Conservation (phyloP, 2,888 invertebrate genomes). For the Acronicta alni region DNA sequence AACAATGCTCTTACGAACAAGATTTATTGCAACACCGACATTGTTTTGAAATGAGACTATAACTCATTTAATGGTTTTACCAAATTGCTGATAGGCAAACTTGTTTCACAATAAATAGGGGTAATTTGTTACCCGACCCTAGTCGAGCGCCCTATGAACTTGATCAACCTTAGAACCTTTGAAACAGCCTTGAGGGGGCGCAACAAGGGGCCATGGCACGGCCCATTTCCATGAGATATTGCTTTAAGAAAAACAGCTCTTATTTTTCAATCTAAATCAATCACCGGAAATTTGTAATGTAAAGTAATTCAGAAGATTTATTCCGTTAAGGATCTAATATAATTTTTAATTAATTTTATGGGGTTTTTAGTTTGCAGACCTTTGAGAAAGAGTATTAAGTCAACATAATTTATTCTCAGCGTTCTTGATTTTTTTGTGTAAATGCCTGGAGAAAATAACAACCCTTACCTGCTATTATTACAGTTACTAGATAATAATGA, state of each 20-base stretch:
- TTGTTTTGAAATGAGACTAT: constrained; percentile 66
- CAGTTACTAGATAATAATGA: no score
- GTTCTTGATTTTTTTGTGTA: constrained; percentile 21
- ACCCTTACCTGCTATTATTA: no score
- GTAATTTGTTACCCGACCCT: constrained; percentile 75
- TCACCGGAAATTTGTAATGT: constrained; percentile 31
- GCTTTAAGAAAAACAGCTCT: constrained; percentile 26
- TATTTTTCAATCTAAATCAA: constrained; percentile 42
- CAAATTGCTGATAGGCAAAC: constrained; percentile 83
- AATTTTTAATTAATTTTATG: constrained; percentile 48
- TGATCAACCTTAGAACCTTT: constrained; percentile 57
- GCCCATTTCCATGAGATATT: constrained; percentile 45
- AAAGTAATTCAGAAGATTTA: constrained; percentile 30
- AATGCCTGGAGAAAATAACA: background rate
- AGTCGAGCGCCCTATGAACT: constrained; percentile 65
- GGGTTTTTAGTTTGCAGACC: constrained; percentile 37
- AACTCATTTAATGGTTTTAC: constrained; percentile 74
- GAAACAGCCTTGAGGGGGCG: constrained; percentile 32
- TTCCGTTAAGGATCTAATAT: constrained; percentile 29
- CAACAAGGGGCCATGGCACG: constrained; percentile 34
- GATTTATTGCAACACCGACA: constrained; percentile 45
- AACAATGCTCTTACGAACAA: constrained; percentile 25
- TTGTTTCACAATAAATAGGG: constrained; percentile 78
- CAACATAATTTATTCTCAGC: constrained; percentile 12
- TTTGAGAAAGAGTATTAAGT: constrained; percentile 7